A percentile compares a stretch with the other conserved stretches of the same genome.
Conservation (phyloP, 2,888 invertebrate species). For the Folsomia manolachei region DNA sequence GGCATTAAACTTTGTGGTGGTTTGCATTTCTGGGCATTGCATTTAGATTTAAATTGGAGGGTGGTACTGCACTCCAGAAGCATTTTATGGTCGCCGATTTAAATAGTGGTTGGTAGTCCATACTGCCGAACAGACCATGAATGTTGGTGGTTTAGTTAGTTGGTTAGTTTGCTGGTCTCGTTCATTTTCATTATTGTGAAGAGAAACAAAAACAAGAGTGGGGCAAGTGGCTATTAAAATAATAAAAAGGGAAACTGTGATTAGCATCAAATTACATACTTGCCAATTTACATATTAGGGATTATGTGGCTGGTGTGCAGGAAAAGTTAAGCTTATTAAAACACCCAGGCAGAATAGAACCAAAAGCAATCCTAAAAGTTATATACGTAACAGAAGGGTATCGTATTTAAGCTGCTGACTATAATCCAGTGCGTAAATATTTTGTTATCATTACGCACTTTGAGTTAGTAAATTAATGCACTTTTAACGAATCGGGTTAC, state of each 20-base stretch:
- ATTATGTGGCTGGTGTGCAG: not conserved
- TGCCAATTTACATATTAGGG: conserved; percentile 21
- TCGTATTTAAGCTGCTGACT: too few relatives aligned
- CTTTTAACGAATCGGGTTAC: not conserved
- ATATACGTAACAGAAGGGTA: too few relatives aligned
- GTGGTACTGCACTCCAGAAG: not conserved
- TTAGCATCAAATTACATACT: conserved; percentile 22
- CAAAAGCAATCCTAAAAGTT: too few relatives aligned
- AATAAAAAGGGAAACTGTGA: conserved; percentile 19
- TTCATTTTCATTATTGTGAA: not conserved
- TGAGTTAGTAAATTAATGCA: too few relatives aligned
- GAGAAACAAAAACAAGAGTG: too few relatives aligned
- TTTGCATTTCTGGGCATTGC: not conserved
- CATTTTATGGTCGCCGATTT: not conserved
- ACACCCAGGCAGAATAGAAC: not conserved
- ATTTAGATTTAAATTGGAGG: not conserved
- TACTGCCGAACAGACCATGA: too few relatives aligned
- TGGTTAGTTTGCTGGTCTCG: not conserved
- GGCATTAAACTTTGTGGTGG: not conserved
- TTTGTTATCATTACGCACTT: not conserved
- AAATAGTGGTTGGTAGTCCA: too few relatives aligned
- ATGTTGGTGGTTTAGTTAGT: too few relatives aligned
- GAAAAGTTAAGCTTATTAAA: not conserved
- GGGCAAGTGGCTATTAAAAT: conserved; percentile 11
- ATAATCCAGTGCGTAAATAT: not conserved